Percentiles rank a stretch among this genome's conserved stretches.
Evolutionary conservation across 2,797 vertebrate species (phyloP).

Genomic region (Neosalanx taihuensis): DNA sequence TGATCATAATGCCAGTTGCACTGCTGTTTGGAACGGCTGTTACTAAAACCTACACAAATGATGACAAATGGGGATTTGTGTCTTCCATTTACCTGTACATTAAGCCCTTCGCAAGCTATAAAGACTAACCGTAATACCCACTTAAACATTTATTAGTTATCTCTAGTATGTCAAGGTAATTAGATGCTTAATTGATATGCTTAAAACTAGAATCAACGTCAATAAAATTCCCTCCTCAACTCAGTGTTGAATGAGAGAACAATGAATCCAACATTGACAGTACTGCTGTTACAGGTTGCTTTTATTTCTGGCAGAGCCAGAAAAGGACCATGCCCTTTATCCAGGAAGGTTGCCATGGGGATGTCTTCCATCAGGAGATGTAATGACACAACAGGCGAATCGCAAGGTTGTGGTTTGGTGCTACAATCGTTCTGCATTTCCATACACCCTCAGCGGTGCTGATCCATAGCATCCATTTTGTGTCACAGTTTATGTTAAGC

Average conservation of each 20-base stretch:
- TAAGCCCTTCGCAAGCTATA: too few species aligned
- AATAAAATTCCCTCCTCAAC: neutral
- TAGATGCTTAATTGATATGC: too few species aligned
- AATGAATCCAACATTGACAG: neutral
- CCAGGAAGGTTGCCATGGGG: constrained; percentile 55
- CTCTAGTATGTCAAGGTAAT: too few species aligned
- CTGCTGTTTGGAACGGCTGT: too few species aligned
- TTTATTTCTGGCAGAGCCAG: constrained; percentile 25
- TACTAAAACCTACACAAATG: too few species aligned
- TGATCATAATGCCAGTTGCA: too few species aligned
- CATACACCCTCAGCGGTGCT: neutral
- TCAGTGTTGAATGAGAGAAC: neutral
- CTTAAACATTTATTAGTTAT: too few species aligned
- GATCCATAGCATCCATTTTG: constrained; percentile 7
- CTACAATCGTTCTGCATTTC: neutral
- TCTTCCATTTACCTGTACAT: too few species aligned
- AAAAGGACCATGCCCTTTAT: constrained; percentile 44
- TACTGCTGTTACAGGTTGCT: neutral
- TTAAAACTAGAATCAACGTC: too few species aligned
- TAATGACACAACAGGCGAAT: constrained; percentile 8
- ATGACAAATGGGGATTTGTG: too few species aligned
- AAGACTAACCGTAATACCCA: too few species aligned
- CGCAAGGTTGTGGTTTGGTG: neutral
- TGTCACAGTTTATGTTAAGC: neutral
- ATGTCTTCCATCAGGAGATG: constrained; percentile 38